Conservation (phyloP, 2,888 invertebrate genomes). For the Nebria brevicollis region DNA sequence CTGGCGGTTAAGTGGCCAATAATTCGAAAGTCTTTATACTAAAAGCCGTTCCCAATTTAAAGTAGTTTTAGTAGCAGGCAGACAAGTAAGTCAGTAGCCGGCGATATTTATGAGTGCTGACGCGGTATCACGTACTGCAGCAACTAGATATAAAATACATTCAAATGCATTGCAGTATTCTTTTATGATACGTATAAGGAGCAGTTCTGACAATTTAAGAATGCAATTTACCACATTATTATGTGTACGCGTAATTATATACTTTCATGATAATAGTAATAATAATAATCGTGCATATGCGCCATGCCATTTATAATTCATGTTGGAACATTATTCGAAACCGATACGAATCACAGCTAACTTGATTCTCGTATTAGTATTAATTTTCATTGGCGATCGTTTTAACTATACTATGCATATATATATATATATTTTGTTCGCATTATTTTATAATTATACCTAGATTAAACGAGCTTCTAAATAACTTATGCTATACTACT, state of each 20-base stretch:
- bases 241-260: background rate
- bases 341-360: background rate
- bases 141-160: too few species aligned
- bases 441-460: background rate
- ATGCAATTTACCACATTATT: background rate
- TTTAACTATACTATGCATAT: background rate
- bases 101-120: background rate
- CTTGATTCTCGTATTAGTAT: background rate
- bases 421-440: background rate
- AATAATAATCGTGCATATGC: background rate
- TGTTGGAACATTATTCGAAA: background rate
- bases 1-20: slow-evolving; percentile 20
- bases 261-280: background rate
- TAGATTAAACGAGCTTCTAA: background rate
- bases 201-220: background rate
- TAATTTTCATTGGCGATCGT: background rate
- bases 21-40: slow-evolving; percentile 11
- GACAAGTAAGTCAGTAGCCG: background rate
- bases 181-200: background rate
- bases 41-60: background rate
- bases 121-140: background rate
- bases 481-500: background rate
- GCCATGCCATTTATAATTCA: background rate
- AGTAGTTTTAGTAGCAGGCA: background rate
- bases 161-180: background rate